Conservation (phyloP, 2,797 vertebrate species). For the Leptatherina wallacei region DNA sequence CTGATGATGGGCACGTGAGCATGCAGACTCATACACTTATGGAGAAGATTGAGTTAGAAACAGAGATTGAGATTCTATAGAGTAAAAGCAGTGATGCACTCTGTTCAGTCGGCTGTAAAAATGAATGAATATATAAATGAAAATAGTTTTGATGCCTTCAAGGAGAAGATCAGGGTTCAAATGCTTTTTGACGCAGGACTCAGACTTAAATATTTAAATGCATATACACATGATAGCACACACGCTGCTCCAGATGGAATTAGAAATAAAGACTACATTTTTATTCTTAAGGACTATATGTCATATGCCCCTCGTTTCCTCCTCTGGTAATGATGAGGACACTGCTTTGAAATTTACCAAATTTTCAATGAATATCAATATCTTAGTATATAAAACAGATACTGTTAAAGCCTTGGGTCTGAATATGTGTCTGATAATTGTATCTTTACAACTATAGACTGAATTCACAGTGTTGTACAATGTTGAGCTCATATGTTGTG, state of each 20-base stretch:
- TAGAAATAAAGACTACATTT: neutral
- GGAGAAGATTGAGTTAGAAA: conserved; percentile 32
- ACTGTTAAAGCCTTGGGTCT: neutral
- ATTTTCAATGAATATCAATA: neutral
- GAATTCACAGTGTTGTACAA: neutral
- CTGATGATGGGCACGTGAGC: neutral
- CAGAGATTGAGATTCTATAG: conserved; percentile 44
- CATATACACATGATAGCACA: neutral
- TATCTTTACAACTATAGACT: neutral
- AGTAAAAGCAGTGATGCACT: conserved; percentile 43
- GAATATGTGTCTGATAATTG: neutral
- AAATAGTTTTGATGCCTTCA: conserved; percentile 47
- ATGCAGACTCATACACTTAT: neutral
- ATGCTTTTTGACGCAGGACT: conserved; percentile 31
- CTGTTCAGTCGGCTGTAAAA: conserved; percentile 51
- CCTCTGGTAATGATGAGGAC: neutral
- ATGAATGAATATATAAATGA: conserved; percentile 63
- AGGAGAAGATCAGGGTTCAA: conserved; percentile 35
- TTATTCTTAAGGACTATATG: neutral
- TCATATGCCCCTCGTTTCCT: conserved; percentile 4
- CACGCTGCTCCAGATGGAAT: conserved; percentile 1
- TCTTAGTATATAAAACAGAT: neutral
- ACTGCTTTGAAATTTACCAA: neutral
- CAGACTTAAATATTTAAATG: conserved; percentile 43
- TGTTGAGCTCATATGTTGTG: too few relatives aligned